Conservation (phyloP, 2,797 vertebrate genomes). For the Falco naumanni region DNA sequence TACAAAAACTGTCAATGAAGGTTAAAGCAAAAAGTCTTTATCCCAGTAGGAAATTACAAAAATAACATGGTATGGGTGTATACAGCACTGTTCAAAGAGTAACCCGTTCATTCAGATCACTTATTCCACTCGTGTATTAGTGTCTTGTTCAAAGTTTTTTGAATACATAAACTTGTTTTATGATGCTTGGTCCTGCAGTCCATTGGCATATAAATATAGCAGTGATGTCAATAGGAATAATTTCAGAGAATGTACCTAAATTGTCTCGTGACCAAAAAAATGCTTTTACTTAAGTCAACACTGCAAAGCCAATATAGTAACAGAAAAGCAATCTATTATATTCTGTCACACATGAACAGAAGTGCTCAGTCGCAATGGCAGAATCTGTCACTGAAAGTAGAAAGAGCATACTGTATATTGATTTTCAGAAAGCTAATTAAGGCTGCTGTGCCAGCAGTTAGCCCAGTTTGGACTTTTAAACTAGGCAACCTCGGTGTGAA, state of each 20-base stretch:
- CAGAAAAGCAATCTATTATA: constrained; percentile 14
- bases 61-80: background rate
- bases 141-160: background rate
- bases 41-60: background rate
- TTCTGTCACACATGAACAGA: background rate
- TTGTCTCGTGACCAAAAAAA: background rate
- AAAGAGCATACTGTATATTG: background rate
- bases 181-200: background rate
- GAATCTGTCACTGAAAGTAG: background rate
- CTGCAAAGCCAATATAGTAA: background rate
- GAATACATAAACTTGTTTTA: background rate
- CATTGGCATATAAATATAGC: background rate
- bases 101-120: background rate
- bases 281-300: constrained; percentile 42
- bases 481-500: background rate
- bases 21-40: background rate
- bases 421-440: background rate
- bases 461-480: background rate
- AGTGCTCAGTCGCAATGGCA: background rate
- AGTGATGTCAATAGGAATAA: background rate
- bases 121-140: background rate
- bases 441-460: background rate
- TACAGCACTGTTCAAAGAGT: background rate
- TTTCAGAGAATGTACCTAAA: background rate
- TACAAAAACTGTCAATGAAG: background rate